Evolutionary conservation across 2,113 vertebrate species (phyloP), one percentile per base, ranked within the genome.

Genomic region (Eurystomus gularis): DNA sequence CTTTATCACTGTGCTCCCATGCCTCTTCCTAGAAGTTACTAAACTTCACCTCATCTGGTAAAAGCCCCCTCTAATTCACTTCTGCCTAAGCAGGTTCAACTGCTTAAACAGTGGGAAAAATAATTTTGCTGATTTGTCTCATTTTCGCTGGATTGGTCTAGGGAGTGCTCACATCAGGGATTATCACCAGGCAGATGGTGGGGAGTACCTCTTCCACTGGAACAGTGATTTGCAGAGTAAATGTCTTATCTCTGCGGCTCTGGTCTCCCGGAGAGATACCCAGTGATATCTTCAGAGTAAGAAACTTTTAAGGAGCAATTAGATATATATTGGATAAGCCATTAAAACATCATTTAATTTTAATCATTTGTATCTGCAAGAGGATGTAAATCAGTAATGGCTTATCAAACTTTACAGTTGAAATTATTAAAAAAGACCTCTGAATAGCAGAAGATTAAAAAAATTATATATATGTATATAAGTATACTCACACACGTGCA

Each of bases 281-380:
- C 69, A 79, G 2, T n/a, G 52, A 70, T 58, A 37, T 89, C 72
- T 81, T 95, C 57, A 65, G 70, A 76, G 42, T 81, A 85, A 75
- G 84, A 96, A 97, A 97, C n/a, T 95, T 95, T 84, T 88, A 94
- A 90, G 90, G 57, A 70, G 48, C 83, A 95, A 90, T 97, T 97
- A 97, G 68, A 96, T 94, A 87, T 82, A 94, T 93, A 96, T 71
- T 65, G 62, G 92, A 75, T 94, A 97, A 97, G 54, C 61, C 82
- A 97, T 95, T 96, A 96, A 96, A 97, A 93, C 35, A 92, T 94
- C 12, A 91, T 95, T 96, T 95, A 17, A 92, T 97, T 97, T 96
- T 96, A 97, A 97, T 96, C 26, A 97, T 97, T 97, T 94, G 75
- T 95, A 95, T 96, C 92, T 96, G 90, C 75, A 92, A 97, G 62